These are phyloP conservation scores for Xenopus borealis DNA, from an alignment of 2,113 vertebrate genomes.

Conservation along the genomic window DNA sequence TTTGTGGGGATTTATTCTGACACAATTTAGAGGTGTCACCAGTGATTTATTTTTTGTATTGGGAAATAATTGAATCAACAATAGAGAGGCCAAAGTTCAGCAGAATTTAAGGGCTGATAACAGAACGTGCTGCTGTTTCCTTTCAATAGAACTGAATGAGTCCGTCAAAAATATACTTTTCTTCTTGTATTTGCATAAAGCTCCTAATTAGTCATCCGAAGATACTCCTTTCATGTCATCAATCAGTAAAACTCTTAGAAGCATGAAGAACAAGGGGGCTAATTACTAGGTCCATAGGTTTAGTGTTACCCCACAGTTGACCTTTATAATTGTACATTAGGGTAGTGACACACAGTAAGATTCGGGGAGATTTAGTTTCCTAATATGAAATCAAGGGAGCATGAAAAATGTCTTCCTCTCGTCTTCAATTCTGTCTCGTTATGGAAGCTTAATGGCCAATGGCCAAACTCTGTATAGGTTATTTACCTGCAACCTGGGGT, in stretches of 20 bases:
- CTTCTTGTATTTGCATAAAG: neutral
- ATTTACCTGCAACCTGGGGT: too few relatives aligned
- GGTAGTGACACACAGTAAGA: too few relatives aligned
- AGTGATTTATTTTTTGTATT: neutral
- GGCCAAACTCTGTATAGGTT: too few relatives aligned
- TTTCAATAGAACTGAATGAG: neutral
- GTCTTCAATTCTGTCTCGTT: too few relatives aligned
- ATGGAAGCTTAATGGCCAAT: too few relatives aligned
- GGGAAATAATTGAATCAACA: slow-evolving; percentile 12
- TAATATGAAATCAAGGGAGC: too few relatives aligned
- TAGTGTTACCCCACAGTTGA: too few relatives aligned
- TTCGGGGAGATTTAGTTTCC: too few relatives aligned
- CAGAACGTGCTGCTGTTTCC: slow-evolving; percentile 14
- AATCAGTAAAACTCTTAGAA: neutral
- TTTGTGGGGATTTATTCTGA: neutral
- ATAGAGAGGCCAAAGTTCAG: slow-evolving; percentile 24
- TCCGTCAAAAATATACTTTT: neutral
- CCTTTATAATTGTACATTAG: too few relatives aligned
- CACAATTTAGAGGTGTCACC: neutral
- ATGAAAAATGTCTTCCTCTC: too few relatives aligned
- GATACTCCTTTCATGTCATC: neutral
- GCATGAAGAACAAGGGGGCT: too few relatives aligned
- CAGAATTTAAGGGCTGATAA: slow-evolving; percentile 27
- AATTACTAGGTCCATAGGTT: too few relatives aligned
- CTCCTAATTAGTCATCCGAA: neutral